Evolutionary conservation across 2,888 invertebrate species (phyloP).

Genomic region (Pachydiplax longipennis): DNA sequence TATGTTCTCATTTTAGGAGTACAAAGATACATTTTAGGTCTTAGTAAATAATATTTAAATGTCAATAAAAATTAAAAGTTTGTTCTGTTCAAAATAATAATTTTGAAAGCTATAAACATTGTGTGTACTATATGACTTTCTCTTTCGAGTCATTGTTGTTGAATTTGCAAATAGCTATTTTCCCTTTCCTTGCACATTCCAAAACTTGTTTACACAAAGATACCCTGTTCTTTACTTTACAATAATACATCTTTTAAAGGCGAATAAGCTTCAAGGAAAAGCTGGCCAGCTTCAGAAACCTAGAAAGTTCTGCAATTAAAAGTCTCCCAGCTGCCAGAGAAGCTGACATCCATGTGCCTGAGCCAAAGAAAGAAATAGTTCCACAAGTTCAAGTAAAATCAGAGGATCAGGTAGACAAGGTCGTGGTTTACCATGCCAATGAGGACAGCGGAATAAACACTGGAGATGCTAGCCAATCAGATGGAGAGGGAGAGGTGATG

Average conservation of each 20-base stretch:
- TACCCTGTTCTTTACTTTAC: background rate
- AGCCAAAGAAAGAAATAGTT: background rate
- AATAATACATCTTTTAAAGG: background rate
- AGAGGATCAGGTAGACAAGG: slow-evolving; percentile 4
- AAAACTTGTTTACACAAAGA: background rate
- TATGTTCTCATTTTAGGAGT: too few species aligned
- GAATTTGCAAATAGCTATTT: too few species aligned
- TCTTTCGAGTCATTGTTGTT: too few species aligned
- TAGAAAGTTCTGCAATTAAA: background rate
- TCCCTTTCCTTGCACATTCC: background rate
- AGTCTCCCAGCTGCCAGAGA: background rate
- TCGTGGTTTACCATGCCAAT: slow-evolving; percentile 32
- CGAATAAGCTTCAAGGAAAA: slow-evolving; percentile 30
- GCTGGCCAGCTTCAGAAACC: slow-evolving; percentile 30
- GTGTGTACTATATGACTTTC: too few species aligned
- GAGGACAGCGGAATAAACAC: slow-evolving; percentile 38
- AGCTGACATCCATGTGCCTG: background rate
- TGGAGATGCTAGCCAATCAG: slow-evolving; percentile 34
- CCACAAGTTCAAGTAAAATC: background rate
- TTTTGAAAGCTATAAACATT: too few species aligned
- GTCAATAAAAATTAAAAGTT: too few species aligned
- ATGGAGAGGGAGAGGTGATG: slow-evolving; percentile 41
- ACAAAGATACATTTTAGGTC: too few species aligned
- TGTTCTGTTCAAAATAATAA: too few species aligned
- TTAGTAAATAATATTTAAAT: too few species aligned